A percentile compares a stretch with the other conserved stretches of the same genome.
phyloP scores from a whole-genome alignment of 2,797 vertebrate genomes.

The Mus minutoides region DNA sequence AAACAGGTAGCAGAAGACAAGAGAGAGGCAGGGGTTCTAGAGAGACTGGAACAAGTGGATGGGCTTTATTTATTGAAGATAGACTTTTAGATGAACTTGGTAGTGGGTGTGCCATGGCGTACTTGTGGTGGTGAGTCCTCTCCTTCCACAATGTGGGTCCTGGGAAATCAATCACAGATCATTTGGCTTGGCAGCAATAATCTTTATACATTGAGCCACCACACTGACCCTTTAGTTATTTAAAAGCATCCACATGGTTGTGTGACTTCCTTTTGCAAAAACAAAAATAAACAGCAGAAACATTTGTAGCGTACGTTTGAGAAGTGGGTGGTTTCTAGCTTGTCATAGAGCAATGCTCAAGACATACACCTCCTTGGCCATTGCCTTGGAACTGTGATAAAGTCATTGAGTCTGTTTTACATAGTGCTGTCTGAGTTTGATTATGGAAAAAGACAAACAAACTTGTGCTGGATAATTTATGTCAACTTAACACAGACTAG shows the following conservation, averaged over 20 bases:
- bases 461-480: not conserved
- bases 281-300: not conserved
- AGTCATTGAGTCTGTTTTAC: not conserved
- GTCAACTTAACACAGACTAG: too few relatives aligned
- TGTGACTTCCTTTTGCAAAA: not conserved
- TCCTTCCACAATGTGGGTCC: not conserved
- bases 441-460: not conserved
- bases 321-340: not conserved
- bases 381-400: not conserved
- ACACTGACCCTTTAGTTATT: not conserved
- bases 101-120: not conserved
- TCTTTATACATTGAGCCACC: not conserved
- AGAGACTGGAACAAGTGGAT: not conserved
- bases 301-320: not conserved
- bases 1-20: not conserved
- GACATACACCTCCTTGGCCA: not conserved
- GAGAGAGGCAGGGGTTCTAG: not conserved
- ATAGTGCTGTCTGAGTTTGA: not conserved
- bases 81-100: not conserved
- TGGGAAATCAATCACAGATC: too few relatives aligned
- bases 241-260: not conserved
- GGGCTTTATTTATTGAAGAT: not conserved
- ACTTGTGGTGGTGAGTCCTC: not conserved
- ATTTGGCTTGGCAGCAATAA: not conserved
- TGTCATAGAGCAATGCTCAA: not conserved